Evolutionary conservation across 2,888 invertebrate genomes (phyloP).

Genomic region (Zygothrica quintamaculata): DNA sequence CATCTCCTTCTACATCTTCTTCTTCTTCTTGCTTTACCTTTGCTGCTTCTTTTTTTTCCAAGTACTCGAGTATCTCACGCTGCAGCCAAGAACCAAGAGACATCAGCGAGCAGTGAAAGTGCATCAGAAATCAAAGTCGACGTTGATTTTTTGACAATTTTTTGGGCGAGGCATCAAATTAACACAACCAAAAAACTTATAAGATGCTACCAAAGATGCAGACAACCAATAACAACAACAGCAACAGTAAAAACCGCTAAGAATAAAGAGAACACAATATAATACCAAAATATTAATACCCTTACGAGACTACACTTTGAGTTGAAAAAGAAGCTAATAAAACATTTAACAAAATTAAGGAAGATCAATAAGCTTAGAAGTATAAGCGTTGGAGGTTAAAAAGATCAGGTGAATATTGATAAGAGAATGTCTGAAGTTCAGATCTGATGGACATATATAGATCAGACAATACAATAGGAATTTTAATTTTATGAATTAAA

Average conservation of each 20-base stretch:
- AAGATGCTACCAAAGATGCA: constrained; percentile 68
- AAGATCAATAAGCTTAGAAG: not conserved
- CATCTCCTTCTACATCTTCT: too few species aligned
- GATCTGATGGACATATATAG: too few species aligned
- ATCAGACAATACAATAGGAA: too few species aligned
- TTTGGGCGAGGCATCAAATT: constrained; percentile 73
- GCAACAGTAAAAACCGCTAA: constrained; percentile 3
- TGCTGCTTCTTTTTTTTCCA: not conserved
- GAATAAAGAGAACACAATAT: not conserved
- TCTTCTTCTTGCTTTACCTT: not conserved
- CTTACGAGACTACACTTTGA: constrained; percentile 4
- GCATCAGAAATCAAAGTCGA: constrained; percentile 76
- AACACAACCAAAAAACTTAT: constrained; percentile 63
- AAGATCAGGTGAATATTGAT: too few species aligned
- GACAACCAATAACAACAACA: constrained; percentile 9
- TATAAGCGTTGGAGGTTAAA: too few species aligned
- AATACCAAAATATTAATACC: constrained; percentile 11
- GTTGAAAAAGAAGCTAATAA: not conserved
- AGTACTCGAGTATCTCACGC: constrained; percentile 74
- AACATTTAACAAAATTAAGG: not conserved
- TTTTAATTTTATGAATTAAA: too few species aligned
- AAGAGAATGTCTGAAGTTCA: too few species aligned
- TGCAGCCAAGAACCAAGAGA: constrained; percentile 50
- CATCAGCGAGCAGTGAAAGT: constrained; percentile 70
- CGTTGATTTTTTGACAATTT: constrained; percentile 68